Evolutionary conservation across 2,797 vertebrate genomes (phyloP).

Genomic region (Phyllotis vaccarum): DNA sequence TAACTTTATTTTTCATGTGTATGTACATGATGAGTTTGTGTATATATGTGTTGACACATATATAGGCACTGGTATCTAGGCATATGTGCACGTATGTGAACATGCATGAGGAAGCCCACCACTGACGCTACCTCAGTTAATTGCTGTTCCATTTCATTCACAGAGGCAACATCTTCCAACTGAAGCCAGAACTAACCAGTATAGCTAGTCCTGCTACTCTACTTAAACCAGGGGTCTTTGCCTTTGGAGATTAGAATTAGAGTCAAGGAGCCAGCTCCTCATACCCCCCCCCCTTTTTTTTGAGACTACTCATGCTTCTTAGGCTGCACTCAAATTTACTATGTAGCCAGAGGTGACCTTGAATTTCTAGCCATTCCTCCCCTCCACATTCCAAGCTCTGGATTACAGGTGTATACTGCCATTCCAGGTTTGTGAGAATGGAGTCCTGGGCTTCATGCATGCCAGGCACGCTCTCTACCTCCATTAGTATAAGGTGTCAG

Average conservation of each 20-base stretch:
- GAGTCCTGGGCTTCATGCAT: background rate
- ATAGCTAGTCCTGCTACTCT: background rate
- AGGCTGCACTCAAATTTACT: background rate
- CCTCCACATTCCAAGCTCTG: background rate
- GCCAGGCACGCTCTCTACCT: background rate
- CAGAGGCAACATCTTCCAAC: background rate
- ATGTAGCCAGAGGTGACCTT: background rate
- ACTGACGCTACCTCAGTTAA: background rate
- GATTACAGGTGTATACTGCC: background rate
- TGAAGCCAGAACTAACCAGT: background rate
- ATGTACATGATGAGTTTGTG: background rate
- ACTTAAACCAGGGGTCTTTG: background rate
- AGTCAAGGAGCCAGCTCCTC: background rate
- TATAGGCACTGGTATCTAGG: background rate
- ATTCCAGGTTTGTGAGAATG: background rate
- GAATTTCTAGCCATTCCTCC: too few relatives aligned
- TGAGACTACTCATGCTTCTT: background rate
- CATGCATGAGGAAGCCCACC: too few relatives aligned
- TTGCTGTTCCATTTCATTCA: background rate
- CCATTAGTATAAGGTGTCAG: background rate
- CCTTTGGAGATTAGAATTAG: background rate
- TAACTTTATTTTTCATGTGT: background rate
- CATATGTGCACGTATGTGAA: background rate
- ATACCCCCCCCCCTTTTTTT: rapidly evolving
- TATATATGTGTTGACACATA: too few relatives aligned